Conservation (phyloP, 1,140 invertebrate species). For the Listronotus bonariensis region DNA sequence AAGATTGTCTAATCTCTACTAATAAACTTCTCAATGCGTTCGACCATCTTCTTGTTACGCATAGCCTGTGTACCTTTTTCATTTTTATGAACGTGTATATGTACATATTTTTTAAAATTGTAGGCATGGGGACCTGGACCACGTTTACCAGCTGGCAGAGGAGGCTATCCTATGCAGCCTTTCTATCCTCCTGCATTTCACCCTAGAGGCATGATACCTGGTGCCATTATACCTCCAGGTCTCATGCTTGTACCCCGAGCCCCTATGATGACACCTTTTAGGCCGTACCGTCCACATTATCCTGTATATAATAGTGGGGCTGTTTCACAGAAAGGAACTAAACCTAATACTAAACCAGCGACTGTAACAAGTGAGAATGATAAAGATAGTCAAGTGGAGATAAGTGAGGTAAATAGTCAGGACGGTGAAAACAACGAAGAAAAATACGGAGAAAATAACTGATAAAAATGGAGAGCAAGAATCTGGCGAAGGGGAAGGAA, state of each 20-base stretch:
- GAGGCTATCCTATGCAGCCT: background rate
- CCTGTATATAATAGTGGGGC: background rate
- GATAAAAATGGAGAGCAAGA: too few relatives aligned
- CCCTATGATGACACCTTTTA: background rate
- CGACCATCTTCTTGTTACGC: too few relatives aligned
- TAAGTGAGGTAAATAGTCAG: background rate
- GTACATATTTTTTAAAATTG: too few relatives aligned
- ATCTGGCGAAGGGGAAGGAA: too few relatives aligned
- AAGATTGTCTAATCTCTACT: too few relatives aligned
- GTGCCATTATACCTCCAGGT: background rate
- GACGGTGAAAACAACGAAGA: background rate
- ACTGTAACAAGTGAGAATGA: slow-evolving; percentile 1
- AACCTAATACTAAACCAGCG: background rate
- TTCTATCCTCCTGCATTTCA: background rate
- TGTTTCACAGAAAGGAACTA: background rate
- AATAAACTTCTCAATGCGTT: too few relatives aligned
- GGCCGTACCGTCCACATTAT: background rate
- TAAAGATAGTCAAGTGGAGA: background rate
- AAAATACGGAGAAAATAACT: too few relatives aligned
- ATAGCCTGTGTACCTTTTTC: too few relatives aligned
- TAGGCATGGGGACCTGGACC: too few relatives aligned
- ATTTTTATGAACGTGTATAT: too few relatives aligned
- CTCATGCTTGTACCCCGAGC: background rate
- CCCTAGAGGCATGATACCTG: background rate
- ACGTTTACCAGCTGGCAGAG: too few relatives aligned